phyloP scores from a whole-genome alignment of 1,140 invertebrate genomes.

The Zaprionus africanus region DNA sequence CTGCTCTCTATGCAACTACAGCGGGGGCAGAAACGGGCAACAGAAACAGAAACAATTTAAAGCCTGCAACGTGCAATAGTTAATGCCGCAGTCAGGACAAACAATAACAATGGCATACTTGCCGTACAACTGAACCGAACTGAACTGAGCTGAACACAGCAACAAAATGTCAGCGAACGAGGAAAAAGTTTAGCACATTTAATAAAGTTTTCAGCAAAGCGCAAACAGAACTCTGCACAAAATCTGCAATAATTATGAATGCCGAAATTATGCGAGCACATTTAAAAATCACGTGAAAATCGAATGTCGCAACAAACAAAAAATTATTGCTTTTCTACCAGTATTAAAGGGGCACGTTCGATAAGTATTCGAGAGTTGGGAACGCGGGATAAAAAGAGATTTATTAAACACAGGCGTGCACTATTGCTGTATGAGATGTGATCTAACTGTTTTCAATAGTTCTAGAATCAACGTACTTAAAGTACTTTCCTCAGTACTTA shows the following conservation, averaged over 20 bases:
- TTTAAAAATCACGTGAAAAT: conserved; percentile 55
- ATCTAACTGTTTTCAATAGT: no score
- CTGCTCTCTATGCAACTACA: conserved; percentile 7
- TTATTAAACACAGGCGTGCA: no score
- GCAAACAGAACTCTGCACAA: conserved; percentile 45
- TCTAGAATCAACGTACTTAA: background rate
- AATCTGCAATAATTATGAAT: conserved; percentile 57
- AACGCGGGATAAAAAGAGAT: background rate
- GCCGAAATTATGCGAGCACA: conserved; percentile 57
- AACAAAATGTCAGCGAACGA: conserved; percentile 47
- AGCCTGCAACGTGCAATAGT: conserved; percentile 73
- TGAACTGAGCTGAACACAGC: background rate
- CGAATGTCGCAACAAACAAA: conserved; percentile 12
- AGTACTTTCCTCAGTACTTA: background rate
- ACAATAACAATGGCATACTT: conserved; percentile 37
- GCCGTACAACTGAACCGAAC: conserved; percentile 46
- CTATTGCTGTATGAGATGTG: no score
- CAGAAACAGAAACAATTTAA: conserved; percentile 69
- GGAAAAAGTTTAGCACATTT: conserved; percentile 60
- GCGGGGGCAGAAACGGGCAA: conserved; percentile 14
- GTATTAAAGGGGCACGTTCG: background rate
- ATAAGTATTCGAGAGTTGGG: background rate
- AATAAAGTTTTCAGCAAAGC: conserved; percentile 31
- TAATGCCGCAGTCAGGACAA: conserved; percentile 52
- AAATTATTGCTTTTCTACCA: background rate